Percentiles rank a stretch among this genome's conserved stretches.
phyloP scores from a whole-genome alignment of 2,888 invertebrate species.

The Acleris laterana region DNA sequence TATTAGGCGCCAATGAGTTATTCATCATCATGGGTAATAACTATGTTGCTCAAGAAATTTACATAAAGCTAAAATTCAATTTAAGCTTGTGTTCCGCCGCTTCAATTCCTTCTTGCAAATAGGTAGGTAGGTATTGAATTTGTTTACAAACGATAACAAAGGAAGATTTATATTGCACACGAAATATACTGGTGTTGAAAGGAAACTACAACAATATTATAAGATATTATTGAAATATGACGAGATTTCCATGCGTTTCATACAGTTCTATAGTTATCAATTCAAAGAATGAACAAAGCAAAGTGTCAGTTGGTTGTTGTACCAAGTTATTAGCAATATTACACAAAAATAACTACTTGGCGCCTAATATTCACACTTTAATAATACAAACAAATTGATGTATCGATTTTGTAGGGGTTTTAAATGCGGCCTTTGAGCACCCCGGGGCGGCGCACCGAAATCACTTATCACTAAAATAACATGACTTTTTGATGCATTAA shows the following conservation, averaged over 20 bases:
- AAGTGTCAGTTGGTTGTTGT: not conserved
- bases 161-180: too few species aligned
- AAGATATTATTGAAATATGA: not conserved
- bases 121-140: too few species aligned
- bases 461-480: constrained; percentile 30
- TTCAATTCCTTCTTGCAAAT: too few species aligned
- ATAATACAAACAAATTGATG: constrained; percentile 26
- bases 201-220: too few species aligned
- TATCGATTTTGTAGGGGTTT: constrained; percentile 24
- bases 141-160: too few species aligned
- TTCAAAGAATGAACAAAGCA: not conserved
- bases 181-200: too few species aligned
- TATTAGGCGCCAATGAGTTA: too few species aligned
- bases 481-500: constrained; percentile 6
- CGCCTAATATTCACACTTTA: not conserved
- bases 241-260: not conserved
- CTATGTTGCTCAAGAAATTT: too few species aligned
- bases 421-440: constrained; percentile 25
- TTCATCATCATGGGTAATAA: too few species aligned
- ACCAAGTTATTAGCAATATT: too few species aligned
- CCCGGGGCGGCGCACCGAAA: constrained; percentile 28
- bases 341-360: not conserved
- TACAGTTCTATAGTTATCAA: not conserved
- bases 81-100: too few species aligned
- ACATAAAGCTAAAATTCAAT: too few species aligned